These are phyloP conservation scores for Cephus pygmeus DNA, from an alignment of 2,888 invertebrate species.

Conservation along the genomic window DNA sequence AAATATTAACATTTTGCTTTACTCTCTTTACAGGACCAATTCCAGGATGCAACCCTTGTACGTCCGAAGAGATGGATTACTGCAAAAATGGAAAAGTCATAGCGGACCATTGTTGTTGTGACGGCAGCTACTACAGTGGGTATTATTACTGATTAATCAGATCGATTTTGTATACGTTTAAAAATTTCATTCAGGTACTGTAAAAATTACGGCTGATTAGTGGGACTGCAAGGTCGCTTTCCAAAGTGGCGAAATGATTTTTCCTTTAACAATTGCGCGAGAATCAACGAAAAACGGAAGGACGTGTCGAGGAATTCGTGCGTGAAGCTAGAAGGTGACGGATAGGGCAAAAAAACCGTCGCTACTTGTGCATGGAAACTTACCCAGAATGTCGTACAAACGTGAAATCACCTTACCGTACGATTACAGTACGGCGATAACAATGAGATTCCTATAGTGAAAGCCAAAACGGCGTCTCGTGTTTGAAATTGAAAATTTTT, in stretches of 20 bases:
- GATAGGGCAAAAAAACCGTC: not conserved
- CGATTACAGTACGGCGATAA: not conserved
- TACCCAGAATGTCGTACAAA: not conserved
- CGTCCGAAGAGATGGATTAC: constrained; percentile 72
- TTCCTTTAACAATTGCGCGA: not conserved
- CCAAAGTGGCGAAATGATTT: not conserved
- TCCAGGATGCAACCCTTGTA: constrained; percentile 74
- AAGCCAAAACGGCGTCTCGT: not conserved
- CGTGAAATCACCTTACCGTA: not conserved
- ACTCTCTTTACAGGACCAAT: constrained; percentile 56
- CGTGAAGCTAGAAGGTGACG: constrained; percentile 37
- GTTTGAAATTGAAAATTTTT: not conserved
- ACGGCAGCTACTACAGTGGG: constrained; percentile 71
- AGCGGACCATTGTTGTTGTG: constrained; percentile 72
- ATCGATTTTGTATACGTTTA: not conserved
- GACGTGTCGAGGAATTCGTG: constrained; percentile 38
- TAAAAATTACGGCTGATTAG: not conserved
- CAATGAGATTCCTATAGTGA: not conserved
- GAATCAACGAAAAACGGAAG: constrained; percentile 27
- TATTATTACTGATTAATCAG: constrained; percentile 12
- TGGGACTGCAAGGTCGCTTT: not conserved
- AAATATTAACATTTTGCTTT: not conserved
- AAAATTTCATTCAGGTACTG: not conserved
- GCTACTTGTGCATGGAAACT: not conserved
- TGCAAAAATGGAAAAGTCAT: constrained; percentile 72